phyloP scores from a whole-genome alignment of 37 sponge, comb jelly and placozoan genomes.

The Geodia barretti region DNA sequence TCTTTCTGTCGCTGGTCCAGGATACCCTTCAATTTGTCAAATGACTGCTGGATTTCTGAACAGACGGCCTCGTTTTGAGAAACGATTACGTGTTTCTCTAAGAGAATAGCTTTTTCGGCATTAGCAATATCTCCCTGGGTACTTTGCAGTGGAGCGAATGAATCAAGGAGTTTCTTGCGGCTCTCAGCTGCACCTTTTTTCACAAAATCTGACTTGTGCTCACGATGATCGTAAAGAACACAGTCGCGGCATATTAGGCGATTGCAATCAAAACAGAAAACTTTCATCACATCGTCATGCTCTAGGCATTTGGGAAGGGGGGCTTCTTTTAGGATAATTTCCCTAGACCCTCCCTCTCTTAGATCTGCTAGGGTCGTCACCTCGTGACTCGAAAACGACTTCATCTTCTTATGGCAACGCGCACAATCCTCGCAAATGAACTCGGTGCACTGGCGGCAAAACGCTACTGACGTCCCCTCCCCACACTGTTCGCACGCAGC shows the following conservation, averaged over 20 bases:
- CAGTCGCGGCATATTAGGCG: slow-evolving; percentile 19
- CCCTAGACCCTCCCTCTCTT: slow-evolving; percentile 16
- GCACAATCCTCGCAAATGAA: slow-evolving; percentile 27
- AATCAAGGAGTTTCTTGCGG: background rate
- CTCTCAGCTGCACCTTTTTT: slow-evolving; percentile 9
- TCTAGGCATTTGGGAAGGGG: background rate
- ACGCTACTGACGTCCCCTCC: slow-evolving; percentile 7
- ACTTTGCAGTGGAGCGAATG: background rate
- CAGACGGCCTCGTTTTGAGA: background rate
- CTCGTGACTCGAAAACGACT: slow-evolving; percentile 16
- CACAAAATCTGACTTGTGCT: slow-evolving; percentile 20
- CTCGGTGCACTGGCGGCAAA: slow-evolving; percentile 30
- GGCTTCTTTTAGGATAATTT: background rate
- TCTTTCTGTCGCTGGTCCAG: slow-evolving; percentile 1
- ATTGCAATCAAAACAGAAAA: slow-evolving; percentile 39
- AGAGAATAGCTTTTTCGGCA: background rate
- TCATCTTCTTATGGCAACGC: slow-evolving; percentile 1
- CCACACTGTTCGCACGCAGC: slow-evolving; percentile 14
- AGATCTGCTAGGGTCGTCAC: background rate
- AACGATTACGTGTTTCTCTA: background rate
- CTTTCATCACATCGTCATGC: slow-evolving; percentile 21
- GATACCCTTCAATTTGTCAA: background rate
- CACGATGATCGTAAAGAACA: background rate
- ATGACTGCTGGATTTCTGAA: background rate
- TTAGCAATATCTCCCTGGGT: background rate